Evolutionary conservation across 2,888 invertebrate species (phyloP), one percentile per base, ranked within the genome.

Genomic region (Orchesella flavescens): DNA sequence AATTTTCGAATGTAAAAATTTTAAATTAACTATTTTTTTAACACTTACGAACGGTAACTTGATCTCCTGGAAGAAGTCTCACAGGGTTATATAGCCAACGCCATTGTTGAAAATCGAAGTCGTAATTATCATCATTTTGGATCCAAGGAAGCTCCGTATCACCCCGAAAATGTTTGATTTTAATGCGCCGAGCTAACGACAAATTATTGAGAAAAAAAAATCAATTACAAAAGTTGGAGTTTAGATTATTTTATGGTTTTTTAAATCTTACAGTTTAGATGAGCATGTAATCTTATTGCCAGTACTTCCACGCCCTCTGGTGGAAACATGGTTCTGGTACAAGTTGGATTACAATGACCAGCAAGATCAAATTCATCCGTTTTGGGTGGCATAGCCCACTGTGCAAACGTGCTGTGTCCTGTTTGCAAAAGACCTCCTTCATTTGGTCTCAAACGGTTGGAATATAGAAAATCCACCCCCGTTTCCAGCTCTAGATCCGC

Each of bases 41-140:
- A 43, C 9, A 80, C 19, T 55, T 80, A 73, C 80, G 1, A n/a
- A n/a, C n/a, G n/a, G n/a, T n/a, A n/a, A n/a, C n/a, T n/a, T n/a
- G n/a, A n/a, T n/a, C n/a, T n/a, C 80, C 80, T 21, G 53, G 63
- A 12, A 73, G 9, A 12, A 80, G n/a, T 12, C 4, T 66, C 13
- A 24, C 34, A 15, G 72, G 65, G 23, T 46, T 10, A 2, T 23
- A 17, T 19, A 80, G 53, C 13, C 17, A 24, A 21, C 66, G 21
- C 21, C 24, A 49, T 44, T 73, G 80, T 44, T 80, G 80, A 46
- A 49, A 71, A 15, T 80, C 44, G 24, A n/a, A n/a, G n/a, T n/a
- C n/a, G n/a, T n/a, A n/a, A n/a, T n/a, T n/a, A n/a, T n/a, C n/a
- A n/a, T n/a, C n/a, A n/a, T n/a, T n/a, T n/a, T n/a, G n/a, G n/a